These are phyloP conservation scores for Leptinotarsa tumamoca DNA, from an alignment of 2,888 invertebrate species.

Conservation along the genomic window DNA sequence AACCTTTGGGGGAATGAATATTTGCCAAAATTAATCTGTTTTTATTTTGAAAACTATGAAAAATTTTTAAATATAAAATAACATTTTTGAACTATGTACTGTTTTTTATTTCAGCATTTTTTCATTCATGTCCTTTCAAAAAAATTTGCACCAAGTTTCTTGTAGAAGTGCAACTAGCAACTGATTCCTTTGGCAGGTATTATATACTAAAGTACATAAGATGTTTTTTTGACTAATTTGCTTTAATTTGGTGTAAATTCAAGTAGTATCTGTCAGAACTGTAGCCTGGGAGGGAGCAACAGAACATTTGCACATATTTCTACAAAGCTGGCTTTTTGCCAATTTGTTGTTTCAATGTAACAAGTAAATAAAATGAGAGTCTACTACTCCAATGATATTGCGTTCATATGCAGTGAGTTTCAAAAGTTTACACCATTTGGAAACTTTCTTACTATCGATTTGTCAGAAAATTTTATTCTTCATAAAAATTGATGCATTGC, in stretches of 20 bases:
- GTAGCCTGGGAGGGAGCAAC: not conserved
- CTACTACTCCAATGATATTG: not conserved
- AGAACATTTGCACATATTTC: not conserved
- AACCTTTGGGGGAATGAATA: too few species aligned
- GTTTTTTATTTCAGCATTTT: not conserved
- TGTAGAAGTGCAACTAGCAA: conserved; percentile 7
- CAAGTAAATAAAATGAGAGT: not conserved
- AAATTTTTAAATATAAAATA: too few species aligned
- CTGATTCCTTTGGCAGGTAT: conserved; percentile 2
- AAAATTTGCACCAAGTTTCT: not conserved
- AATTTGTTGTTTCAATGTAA: not conserved
- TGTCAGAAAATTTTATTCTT: conserved; percentile 17
- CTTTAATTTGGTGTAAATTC: not conserved
- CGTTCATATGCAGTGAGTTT: not conserved
- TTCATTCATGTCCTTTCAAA: not conserved
- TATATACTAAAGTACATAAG: conserved; percentile 6
- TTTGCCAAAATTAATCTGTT: too few species aligned
- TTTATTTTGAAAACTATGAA: too few species aligned
- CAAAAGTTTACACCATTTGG: not conserved
- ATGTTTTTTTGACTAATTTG: not conserved
- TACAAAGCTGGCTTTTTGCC: not conserved
- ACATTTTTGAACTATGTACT: too few species aligned
- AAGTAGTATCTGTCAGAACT: conserved; percentile 3
- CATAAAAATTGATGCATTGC: conserved; percentile 5
- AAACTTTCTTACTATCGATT: not conserved